A percentile compares a stretch with the other conserved stretches of the same genome.
Conservation (phyloP, 2,113 vertebrate genomes). For the Eublepharis macularius region DNA sequence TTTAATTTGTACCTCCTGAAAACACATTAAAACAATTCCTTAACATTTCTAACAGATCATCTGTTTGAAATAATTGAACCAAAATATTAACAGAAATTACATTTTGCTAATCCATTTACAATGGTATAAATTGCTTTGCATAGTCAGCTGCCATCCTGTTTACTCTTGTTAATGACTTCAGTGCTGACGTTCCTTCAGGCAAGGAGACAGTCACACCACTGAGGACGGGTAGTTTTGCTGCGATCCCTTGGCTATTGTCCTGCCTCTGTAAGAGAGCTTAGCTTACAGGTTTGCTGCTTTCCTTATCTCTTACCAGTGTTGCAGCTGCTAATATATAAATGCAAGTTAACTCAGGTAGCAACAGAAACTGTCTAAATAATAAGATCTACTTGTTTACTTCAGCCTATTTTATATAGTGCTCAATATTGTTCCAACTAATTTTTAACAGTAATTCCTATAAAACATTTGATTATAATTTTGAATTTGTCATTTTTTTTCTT, state of each 20-base stretch:
- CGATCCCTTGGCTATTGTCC: constrained; percentile 63
- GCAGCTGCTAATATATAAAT: background rate
- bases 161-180: constrained; percentile 73
- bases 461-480: constrained; percentile 20
- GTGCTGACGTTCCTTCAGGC: constrained; percentile 62
- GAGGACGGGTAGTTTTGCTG: constrained; percentile 54
- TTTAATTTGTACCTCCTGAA: constrained; percentile 49
- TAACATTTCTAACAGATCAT: constrained; percentile 65
- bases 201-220: constrained; percentile 70
- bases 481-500: background rate
- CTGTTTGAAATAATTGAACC: constrained; percentile 72
- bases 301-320: constrained; percentile 16
- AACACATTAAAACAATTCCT: constrained; percentile 61
- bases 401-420: constrained; percentile 14
- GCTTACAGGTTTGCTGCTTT: constrained; percentile 39
- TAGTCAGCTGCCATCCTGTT: constrained; percentile 63
- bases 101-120: constrained; percentile 70
- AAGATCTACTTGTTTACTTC: background rate
- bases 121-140: constrained; percentile 68
- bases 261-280: constrained; percentile 37
- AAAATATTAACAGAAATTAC: constrained; percentile 67
- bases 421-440: background rate
- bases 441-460: constrained; percentile 1
- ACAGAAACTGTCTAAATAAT: constrained; percentile 7
- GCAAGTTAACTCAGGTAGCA: constrained; percentile 24